Base-by-base conservation (phyloP, 2,797 vertebrate species). In the Adelosebastes latens region DNA sequence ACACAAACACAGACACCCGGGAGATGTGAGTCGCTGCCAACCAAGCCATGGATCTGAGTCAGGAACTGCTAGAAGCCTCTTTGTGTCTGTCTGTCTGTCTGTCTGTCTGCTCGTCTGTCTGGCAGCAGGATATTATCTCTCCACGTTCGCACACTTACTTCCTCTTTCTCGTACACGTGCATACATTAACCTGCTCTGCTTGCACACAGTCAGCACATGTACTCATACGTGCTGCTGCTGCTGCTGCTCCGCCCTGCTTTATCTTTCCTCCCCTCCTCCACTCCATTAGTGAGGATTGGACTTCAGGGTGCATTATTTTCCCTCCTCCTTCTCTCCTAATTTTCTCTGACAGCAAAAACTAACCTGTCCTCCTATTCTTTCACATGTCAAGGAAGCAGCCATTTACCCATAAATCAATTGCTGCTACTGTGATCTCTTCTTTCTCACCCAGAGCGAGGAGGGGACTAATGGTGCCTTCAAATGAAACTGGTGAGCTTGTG, bases 21-120 rank as follows among this genome's bases (percentile, higher is more conserved):
- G 77, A 83, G 71, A 83, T 66, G 53, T 73, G 74, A 83, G 64
- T 66, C 73, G 42, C 67, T 74, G 92, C 87, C 89, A 87, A 65
- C 36, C 39, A 34, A 86, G 72, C 72, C 80, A 55, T 79, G 80
- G 82, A 89, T 90, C 83, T 90, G 83, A 90, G 75, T 85, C 89
- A 87, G 81, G 81, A 79, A 79, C 66, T 49, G 77, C 76, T 70
- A 22, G 73, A 81, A 87, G 83, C 59, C 73, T 82, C 79, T 88
- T 84, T 83, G 73, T 84, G 72, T 82, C 60, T 42, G 70, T 74
- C 62, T 79, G 63, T 82, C 75, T 83, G 72, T 82, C 63, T 42
- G 70, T 74, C 65, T 79, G 63, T 82, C 75, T 83, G 56, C 53
- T 62, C n/a, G 25, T 83, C 82, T 82, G 25, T 82, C 82, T 82